A percentile compares a stretch with the other conserved stretches of the same genome.
phyloP scores from a whole-genome alignment of 1,140 invertebrate genomes.

The Cataglyphis hispanica region DNA sequence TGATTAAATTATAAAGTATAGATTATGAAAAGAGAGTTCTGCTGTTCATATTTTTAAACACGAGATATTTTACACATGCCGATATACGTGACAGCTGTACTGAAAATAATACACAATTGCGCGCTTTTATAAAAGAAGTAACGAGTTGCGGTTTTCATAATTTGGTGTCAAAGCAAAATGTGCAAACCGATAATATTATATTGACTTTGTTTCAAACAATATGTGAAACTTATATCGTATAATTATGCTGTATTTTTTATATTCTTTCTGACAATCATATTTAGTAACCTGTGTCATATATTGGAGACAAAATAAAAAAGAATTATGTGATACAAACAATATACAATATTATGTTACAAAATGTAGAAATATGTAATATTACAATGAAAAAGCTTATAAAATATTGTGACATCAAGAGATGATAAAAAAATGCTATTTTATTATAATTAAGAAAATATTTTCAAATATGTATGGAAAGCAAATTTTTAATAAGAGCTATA shows the following conservation, averaged over 20 bases:
- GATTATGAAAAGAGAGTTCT: background rate
- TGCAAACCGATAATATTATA: background rate
- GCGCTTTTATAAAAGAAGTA: background rate
- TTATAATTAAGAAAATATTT: background rate
- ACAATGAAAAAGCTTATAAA: constrained; percentile 1
- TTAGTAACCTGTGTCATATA: background rate
- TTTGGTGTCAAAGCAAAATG: background rate
- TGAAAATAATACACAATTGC: constrained; percentile 3
- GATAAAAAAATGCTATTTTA: background rate
- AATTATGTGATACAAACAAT: background rate
- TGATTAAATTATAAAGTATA: background rate
- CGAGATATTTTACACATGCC: background rate
- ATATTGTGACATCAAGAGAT: background rate
- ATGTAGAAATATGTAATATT: background rate
- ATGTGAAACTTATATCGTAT: background rate
- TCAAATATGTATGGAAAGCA: background rate
- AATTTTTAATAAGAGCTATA: background rate
- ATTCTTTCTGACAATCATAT: background rate
- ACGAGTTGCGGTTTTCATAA: background rate
- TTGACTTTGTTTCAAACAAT: constrained; percentile 1
- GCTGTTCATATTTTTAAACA: background rate
- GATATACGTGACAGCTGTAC: background rate
- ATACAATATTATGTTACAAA: background rate
- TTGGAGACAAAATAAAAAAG: background rate
- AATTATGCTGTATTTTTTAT: background rate